Base-by-base conservation (phyloP, 1,140 invertebrate genomes). In the Panulirus ornatus region DNA sequence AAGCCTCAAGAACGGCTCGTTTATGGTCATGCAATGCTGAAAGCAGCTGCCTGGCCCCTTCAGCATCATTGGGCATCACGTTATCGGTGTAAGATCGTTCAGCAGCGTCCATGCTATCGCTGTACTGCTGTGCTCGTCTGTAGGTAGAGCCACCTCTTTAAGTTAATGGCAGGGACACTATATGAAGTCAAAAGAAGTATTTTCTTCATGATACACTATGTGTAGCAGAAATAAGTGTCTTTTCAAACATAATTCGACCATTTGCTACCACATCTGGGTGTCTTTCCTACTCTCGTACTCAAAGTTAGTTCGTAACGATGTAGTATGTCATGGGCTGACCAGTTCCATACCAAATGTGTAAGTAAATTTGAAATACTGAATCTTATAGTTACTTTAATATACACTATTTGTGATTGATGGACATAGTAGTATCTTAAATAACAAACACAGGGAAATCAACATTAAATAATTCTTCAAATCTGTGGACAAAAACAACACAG, bases 1-100 rank as follows among this genome's bases (percentile, higher is more conserved):
- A 95, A 2, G 96, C 94, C 90, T 97, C 97, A 14, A 98, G 94
- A 94, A 97, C 96, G 75, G 95, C 94, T 92, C 95, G 92, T 95
- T 95, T 93, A 96, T 96, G 91, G 87, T 92, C 92, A 36, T 92
- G 88, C 34, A 92, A 79, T 2, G 82, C 73, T 9, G 84, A 87
- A 36, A 92, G 88, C n/a, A 91, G 87, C 47, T 90, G 84, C 58
- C 90, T 54, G 11, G 96, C 96, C 0, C 95, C 94, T 34, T 96
- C 95, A 78, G 96, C 96, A 90, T 97, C 96, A 36, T 95, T 94
- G 1, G 96, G 96, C 66, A 96, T 93, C 44, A 95, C 93, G 2
- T 95, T 95, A 88, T 96, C 95, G 75, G 94, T 95, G 92, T 96
- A 96, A 66, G 95, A 95, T 92, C 95, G 93, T 94, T 97, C 95